A percentile compares a stretch with the other conserved stretches of the same genome.
Evolutionary conservation across 2,888 invertebrate species (phyloP).

Genomic region (Eupsilia transversa): DNA sequence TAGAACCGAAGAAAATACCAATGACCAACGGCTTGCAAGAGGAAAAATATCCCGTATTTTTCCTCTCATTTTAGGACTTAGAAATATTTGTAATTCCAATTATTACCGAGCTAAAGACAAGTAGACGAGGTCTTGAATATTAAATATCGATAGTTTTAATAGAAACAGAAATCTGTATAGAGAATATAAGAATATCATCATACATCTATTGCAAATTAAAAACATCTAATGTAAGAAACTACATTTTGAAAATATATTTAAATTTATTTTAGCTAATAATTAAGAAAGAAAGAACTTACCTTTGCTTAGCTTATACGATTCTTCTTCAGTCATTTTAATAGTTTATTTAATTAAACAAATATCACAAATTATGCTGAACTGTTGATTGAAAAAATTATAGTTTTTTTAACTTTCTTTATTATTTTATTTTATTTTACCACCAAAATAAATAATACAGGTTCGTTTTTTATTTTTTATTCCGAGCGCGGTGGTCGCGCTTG

Average conservation of each 20-base stretch:
- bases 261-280: not conserved
- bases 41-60: too few relatives aligned
- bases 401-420: rapidly evolving
- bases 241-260: too few relatives aligned
- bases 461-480: not conserved
- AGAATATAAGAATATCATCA: not conserved
- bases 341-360: not conserved
- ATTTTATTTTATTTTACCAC: not conserved
- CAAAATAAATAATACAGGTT: slow-evolving; percentile 17
- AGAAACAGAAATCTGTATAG: not conserved
- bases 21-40: not conserved
- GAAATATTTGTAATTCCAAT: not conserved
- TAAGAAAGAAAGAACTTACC: slow-evolving; percentile 36
- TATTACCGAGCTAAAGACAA: not conserved
- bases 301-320: slow-evolving; percentile 38
- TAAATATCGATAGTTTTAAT: not conserved
- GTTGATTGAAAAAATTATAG: not conserved
- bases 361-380: slow-evolving; percentile 26
- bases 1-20: not conserved
- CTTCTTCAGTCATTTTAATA: slow-evolving; percentile 43
- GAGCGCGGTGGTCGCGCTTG: slow-evolving; percentile 35
- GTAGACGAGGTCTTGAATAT: not conserved
- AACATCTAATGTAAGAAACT: too few relatives aligned
- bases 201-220: not conserved
- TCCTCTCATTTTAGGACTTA: not conserved